phyloP scores from a whole-genome alignment of 92 coral and sea anemone genomes.

The Nematostella vectensis region DNA sequence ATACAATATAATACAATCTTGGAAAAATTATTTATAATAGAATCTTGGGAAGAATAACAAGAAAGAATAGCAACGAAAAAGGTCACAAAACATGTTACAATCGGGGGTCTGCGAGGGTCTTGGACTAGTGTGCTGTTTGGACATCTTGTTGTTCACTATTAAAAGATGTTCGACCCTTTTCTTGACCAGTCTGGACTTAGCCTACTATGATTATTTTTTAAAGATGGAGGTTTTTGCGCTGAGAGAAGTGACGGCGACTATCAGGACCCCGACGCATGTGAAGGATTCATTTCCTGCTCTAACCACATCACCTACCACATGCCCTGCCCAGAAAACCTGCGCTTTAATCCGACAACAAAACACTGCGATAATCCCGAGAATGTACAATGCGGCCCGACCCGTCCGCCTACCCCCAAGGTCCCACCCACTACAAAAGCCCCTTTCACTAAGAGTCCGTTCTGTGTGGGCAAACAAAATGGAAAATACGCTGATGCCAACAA shows the following conservation, averaged over 20 bases:
- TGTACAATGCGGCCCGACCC: slow-evolving; percentile 10
- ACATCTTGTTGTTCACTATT: too few relatives aligned
- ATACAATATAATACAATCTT: too few relatives aligned
- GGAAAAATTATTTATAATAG: too few relatives aligned
- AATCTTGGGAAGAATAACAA: too few relatives aligned
- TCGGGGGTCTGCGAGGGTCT: too few relatives aligned
- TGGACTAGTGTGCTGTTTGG: too few relatives aligned
- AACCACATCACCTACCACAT: slow-evolving; percentile 14
- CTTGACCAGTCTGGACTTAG: too few relatives aligned
- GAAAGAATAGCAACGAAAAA: too few relatives aligned
- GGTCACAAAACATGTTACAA: too few relatives aligned
- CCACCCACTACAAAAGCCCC: slow-evolving; percentile 2
- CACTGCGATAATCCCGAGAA: slow-evolving; percentile 24
- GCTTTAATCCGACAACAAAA: slow-evolving; percentile 10
- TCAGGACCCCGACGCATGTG: slow-evolving; percentile 9
- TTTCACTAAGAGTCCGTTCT: slow-evolving; percentile 2
- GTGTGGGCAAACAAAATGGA: slow-evolving; percentile 17
- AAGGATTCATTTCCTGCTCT: slow-evolving; percentile 23
- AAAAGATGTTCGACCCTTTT: too few relatives aligned
- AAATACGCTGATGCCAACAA: slow-evolving; percentile 31
- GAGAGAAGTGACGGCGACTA: slow-evolving; percentile 13
- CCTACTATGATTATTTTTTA: too few relatives aligned
- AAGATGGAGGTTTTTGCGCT: slow-evolving; percentile 12
- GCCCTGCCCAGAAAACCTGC: slow-evolving; percentile 15
- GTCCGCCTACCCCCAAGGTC: not conserved